phyloP scores from a whole-genome alignment of 2,888 invertebrate genomes.

The Coleophora deauratella region DNA sequence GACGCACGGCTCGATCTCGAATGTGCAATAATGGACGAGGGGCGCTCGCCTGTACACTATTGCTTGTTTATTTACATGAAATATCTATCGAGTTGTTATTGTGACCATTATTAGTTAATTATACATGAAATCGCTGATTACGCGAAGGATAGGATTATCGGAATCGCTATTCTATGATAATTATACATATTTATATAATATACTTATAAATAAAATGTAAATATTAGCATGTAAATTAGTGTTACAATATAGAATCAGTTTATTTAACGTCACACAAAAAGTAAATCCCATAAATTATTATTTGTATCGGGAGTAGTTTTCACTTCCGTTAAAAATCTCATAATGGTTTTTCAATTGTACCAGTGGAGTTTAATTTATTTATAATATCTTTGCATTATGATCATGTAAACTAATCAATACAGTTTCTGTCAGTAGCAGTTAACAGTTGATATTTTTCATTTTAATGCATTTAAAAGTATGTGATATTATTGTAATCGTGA shows the following conservation, averaged over 20 bases:
- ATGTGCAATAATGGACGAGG: slow-evolving; percentile 62
- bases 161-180: slow-evolving; percentile 69
- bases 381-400: slow-evolving; percentile 47
- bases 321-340: slow-evolving; percentile 72
- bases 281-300: slow-evolving; percentile 73
- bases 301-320: slow-evolving; percentile 65
- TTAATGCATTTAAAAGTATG: slow-evolving; percentile 71
- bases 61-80: slow-evolving; percentile 72
- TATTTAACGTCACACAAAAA: slow-evolving; percentile 70
- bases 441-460: slow-evolving; percentile 58
- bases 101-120: slow-evolving; percentile 74
- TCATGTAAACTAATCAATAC: slow-evolving; percentile 31
- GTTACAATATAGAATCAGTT: slow-evolving; percentile 72
- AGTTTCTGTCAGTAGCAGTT: slow-evolving; percentile 32
- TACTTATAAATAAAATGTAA: slow-evolving; percentile 73
- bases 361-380: slow-evolving; percentile 69
- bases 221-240: slow-evolving; percentile 71
- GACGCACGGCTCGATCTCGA: slow-evolving; percentile 44
- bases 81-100: slow-evolving; percentile 73
- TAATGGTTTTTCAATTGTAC: slow-evolving; percentile 72
- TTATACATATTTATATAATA: slow-evolving; percentile 75
- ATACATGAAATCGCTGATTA: slow-evolving; percentile 67
- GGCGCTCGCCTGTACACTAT: slow-evolving; percentile 52
- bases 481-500: slow-evolving; percentile 70
- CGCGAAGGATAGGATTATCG: slow-evolving; percentile 64